Evolutionary conservation across 2,113 vertebrate genomes (phyloP).

Genomic region (Leucopsar rothschildi): DNA sequence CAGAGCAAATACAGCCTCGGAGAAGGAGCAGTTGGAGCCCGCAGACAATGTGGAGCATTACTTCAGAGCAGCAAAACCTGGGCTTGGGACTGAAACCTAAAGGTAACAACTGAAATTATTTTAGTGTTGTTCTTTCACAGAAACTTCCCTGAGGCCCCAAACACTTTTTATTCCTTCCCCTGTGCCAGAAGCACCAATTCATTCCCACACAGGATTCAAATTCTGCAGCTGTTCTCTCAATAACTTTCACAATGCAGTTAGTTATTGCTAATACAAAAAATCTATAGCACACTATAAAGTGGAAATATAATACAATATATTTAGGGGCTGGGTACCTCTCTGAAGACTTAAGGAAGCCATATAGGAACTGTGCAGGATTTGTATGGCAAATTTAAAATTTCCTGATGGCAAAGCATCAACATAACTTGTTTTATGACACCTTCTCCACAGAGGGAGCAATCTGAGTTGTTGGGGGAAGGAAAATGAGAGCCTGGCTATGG

Average conservation of each 20-base stretch:
- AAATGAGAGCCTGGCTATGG: background rate
- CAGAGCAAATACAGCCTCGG: slow-evolving; percentile 10
- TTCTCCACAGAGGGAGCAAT: background rate
- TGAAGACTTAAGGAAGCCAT: background rate
- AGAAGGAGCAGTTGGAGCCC: background rate
- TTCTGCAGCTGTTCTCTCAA: slow-evolving; percentile 46
- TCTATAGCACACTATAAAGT: background rate
- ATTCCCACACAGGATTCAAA: slow-evolving; percentile 25
- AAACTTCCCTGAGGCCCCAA: slow-evolving; percentile 40
- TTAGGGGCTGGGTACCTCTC: background rate
- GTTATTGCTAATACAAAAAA: slow-evolving; percentile 50
- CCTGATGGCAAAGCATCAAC: background rate
- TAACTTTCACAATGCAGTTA: slow-evolving; percentile 37
- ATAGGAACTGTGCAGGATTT: background rate
- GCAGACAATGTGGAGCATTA: background rate
- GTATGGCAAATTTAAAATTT: background rate
- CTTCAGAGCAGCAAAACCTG: background rate
- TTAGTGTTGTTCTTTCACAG: slow-evolving; percentile 25
- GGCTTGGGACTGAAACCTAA: slow-evolving; percentile 20
- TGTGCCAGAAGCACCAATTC: slow-evolving; percentile 23
- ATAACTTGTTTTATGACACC: background rate
- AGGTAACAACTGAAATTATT: slow-evolving; percentile 34
- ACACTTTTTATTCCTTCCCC: slow-evolving; percentile 34
- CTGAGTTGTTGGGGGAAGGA: background rate
- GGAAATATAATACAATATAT: background rate